Conservation (phyloP, 1,140 invertebrate species). For the Calliphora vicina region DNA sequence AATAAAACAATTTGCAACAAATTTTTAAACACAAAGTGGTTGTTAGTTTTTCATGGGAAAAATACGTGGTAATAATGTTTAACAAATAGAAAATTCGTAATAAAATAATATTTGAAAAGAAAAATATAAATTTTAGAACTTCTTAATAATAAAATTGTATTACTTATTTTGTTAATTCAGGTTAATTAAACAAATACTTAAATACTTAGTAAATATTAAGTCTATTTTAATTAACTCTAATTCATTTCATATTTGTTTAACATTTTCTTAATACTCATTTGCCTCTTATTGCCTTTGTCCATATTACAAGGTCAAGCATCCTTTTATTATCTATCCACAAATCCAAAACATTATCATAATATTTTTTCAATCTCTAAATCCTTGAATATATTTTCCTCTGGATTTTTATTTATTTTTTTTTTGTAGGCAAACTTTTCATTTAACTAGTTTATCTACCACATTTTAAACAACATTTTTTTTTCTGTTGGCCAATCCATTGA, state of each 20-base stretch:
- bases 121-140: too few species aligned
- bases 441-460: background rate
- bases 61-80: background rate
- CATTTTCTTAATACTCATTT: background rate
- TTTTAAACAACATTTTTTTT: background rate
- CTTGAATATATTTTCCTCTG: background rate
- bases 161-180: too few species aligned
- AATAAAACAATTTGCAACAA: conserved; percentile 11
- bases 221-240: too few species aligned
- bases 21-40: background rate
- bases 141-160: too few species aligned
- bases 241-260: background rate
- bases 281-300: background rate
- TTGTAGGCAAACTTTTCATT: background rate
- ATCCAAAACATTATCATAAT: background rate
- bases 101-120: too few species aligned
- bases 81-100: background rate
- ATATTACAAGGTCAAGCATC: background rate
- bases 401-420: background rate
- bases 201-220: too few species aligned
- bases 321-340: background rate
- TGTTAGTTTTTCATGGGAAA: background rate
- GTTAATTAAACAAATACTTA: too few species aligned
- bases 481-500: background rate
- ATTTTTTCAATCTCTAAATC: background rate